A percentile compares a stretch with the other conserved stretches of the same genome.
phyloP scores from a whole-genome alignment of 2,113 vertebrate species.

The Marmota monax region DNA sequence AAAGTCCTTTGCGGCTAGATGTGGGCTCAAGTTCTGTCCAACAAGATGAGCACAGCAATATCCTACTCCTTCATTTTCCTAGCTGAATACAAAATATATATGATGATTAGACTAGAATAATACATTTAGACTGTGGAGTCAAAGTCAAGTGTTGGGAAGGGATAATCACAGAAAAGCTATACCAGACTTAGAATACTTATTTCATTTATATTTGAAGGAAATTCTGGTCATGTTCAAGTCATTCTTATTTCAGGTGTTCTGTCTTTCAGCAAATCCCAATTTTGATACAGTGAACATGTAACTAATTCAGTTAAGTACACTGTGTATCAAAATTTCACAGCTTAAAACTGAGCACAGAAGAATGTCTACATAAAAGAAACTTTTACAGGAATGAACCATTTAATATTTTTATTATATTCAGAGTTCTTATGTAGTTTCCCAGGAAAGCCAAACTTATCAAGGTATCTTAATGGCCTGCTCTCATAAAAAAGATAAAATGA shows the following conservation, averaged over 20 bases:
- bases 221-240: background rate
- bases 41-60: background rate
- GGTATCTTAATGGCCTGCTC: background rate
- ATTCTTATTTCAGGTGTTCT: background rate
- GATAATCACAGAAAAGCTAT: background rate
- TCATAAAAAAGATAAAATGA: background rate
- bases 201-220: background rate
- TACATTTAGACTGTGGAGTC: background rate
- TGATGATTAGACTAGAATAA: background rate
- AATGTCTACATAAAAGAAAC: background rate
- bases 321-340: conserved; percentile 5
- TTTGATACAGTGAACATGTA: background rate
- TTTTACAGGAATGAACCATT: background rate
- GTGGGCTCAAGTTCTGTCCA: background rate
- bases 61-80: background rate
- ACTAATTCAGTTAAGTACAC: background rate
- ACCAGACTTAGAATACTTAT: background rate
- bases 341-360: background rate
- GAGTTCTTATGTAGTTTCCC: background rate
- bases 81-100: conserved; percentile 8
- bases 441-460: background rate
- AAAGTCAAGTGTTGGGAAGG: background rate
- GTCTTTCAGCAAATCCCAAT: conserved; percentile 12
- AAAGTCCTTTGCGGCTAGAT: background rate
- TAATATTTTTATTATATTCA: conserved; percentile 11